phyloP scores from a whole-genome alignment of 2,888 invertebrate species.

The Phyto melanocephala region DNA sequence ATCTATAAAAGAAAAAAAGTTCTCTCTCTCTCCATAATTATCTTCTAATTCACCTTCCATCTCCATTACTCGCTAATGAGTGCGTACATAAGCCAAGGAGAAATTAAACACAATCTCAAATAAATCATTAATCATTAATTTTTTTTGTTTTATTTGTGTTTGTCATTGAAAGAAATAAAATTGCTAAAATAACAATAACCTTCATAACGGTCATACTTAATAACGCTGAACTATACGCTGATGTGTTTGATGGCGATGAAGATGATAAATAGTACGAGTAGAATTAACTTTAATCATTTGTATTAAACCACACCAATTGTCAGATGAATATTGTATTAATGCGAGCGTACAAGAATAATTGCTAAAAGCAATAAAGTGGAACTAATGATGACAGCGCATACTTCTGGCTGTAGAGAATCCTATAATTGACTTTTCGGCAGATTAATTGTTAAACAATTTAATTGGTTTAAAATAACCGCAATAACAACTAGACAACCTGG shows the following conservation, averaged over 20 bases:
- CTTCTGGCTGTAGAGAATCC: too few relatives aligned
- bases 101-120: background rate
- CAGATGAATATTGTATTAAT: background rate
- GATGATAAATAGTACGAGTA: background rate
- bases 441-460: too few relatives aligned
- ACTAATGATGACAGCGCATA: too few relatives aligned
- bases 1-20: too few relatives aligned
- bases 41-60: background rate
- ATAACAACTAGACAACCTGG: too few relatives aligned
- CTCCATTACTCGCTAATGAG: background rate
- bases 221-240: background rate
- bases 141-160: background rate
- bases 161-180: constrained; percentile 1
- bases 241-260: background rate
- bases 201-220: background rate
- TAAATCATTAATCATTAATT: background rate
- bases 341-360: too few relatives aligned
- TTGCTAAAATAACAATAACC: background rate
- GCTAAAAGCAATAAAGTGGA: too few relatives aligned
- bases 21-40: too few relatives aligned
- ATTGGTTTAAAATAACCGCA: too few relatives aligned
- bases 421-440: too few relatives aligned
- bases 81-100: background rate
- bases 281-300: background rate
- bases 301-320: background rate